A percentile compares a stretch with the other conserved stretches of the same genome.
Evolutionary conservation across 2,113 vertebrate species (phyloP).

Genomic region (Plectropomus leopardus): DNA sequence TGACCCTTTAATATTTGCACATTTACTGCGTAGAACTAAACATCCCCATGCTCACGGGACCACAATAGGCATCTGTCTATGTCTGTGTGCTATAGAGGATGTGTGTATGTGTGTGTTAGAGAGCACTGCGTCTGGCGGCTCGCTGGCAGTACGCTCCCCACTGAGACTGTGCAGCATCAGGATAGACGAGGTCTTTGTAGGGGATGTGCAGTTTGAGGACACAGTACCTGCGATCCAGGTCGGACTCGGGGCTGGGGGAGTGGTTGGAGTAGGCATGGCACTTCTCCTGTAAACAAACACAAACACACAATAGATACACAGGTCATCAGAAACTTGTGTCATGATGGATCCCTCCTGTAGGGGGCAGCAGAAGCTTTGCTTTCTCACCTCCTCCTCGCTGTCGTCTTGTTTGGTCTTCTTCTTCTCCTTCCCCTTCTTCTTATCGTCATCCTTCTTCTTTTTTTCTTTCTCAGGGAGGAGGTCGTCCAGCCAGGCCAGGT

Average conservation of each 20-base stretch:
- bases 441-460: conserved; percentile 91
- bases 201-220: conserved; percentile 86
- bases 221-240: conserved; percentile 94
- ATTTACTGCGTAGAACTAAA: neutral
- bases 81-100: neutral
- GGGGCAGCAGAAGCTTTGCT: conserved; percentile 65
- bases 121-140: conserved; percentile 51
- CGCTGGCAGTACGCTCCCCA: conserved; percentile 82
- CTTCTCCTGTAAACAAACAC: conserved; percentile 86
- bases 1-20: conserved; percentile 12
- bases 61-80: neutral
- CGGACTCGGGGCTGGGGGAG: conserved; percentile 88
- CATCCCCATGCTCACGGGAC: neutral
- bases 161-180: conserved; percentile 72
- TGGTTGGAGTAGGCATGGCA: conserved; percentile 89
- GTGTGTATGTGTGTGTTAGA: conserved; percentile 24
- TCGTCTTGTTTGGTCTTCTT: conserved; percentile 77
- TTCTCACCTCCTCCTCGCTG: conserved; percentile 83
- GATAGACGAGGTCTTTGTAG: conserved; percentile 82
- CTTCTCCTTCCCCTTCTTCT: conserved; percentile 79
- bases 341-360: conserved; percentile 52
- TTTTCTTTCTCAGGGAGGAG: conserved; percentile 95
- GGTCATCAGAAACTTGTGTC: neutral
- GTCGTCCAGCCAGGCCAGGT: conserved; percentile 96
- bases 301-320: conserved; percentile 18